Base-by-base conservation (phyloP, 53 echinoderm and acorn worm genomes). In the Holothuria leucospilota region DNA sequence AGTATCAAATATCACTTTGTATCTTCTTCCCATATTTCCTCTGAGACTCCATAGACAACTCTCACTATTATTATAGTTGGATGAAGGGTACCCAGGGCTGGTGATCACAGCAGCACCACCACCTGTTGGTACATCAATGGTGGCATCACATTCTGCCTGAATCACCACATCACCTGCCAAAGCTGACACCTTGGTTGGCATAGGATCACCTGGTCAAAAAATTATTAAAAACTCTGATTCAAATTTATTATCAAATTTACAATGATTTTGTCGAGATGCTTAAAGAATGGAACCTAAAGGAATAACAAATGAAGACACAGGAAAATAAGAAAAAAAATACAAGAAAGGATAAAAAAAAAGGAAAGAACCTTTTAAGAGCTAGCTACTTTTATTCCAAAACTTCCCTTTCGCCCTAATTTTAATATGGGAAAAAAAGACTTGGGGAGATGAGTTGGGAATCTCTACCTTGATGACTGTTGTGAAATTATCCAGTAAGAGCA, bases 101-200 rank as follows among this genome's bases (percentile, higher is more conserved):
- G 34, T 84, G 42, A 93, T 87, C 83, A 24, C 42, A 8, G 29
- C 29, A 13, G 77, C 41, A 4, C 86, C 89, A 75, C 75, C 75
- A 65, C 65, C 86, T 0, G 25, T 20, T 20, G 92, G 88, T 7
- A 93, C 84, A 40, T 82, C 59, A 29, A 93, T 73, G 20, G 73
- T 78, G 39, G 84, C 87, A 28, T 89, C 90, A 65, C 93, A 93
- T 16, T 72, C 86, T 46, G 88, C 85, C 51, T 63, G 62, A 51
- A 86, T 25, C 51, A 64, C 85, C 30, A 75, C 86, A 82, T 62
- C 82, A 29, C 5, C 24, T 58, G 82, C 28, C 16, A 13, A 39
- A 26, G 59, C 42, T n/a, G 13, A n/a, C 18, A 51, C 4, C 53
- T 90, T 86, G 82, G 87, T 71, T 82, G 69, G 90, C 12, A 59